Percentiles rank a stretch among this genome's conserved stretches.
These are phyloP conservation scores for Dynastes grantii DNA, from an alignment of 2,888 invertebrate species.

Conservation along the genomic window DNA sequence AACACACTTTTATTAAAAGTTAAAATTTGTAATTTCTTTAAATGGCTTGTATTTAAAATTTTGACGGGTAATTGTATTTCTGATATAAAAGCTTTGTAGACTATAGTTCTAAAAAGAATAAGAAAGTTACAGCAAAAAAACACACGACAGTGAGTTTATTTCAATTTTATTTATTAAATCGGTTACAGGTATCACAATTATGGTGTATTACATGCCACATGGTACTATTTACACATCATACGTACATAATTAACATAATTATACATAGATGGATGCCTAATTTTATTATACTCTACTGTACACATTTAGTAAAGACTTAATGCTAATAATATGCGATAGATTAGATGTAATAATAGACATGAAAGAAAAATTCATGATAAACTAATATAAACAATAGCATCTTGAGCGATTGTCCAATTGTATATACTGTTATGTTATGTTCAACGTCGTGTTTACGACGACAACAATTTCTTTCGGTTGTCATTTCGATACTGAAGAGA, in stretches of 20 bases:
- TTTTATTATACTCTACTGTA: neutral
- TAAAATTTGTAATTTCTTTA: too few relatives aligned
- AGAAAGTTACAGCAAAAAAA: too few relatives aligned
- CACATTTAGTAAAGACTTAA: neutral
- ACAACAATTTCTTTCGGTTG: too few relatives aligned
- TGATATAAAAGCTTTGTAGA: too few relatives aligned
- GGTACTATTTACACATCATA: conserved; percentile 50
- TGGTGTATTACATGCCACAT: conserved; percentile 54
- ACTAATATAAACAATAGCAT: neutral
- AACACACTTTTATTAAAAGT: too few relatives aligned
- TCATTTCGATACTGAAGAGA: too few relatives aligned
- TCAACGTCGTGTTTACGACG: too few relatives aligned
- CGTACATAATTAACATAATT: neutral
- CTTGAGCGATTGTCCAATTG: conserved; percentile 14
- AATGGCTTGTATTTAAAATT: too few relatives aligned
- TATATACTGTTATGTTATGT: neutral
- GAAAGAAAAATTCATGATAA: neutral
- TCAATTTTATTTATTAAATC: conserved; percentile 40
- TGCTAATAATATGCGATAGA: neutral
- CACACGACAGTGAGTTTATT: neutral
- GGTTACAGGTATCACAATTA: conserved; percentile 58
- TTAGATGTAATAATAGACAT: conserved; percentile 1
- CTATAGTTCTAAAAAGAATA: too few relatives aligned
- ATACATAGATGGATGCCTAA: neutral
- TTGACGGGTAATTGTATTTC: too few relatives aligned